A percentile compares a stretch with the other conserved stretches of the same genome.
phyloP scores from a whole-genome alignment of 2,797 vertebrate genomes.

The Liasis olivaceus region DNA sequence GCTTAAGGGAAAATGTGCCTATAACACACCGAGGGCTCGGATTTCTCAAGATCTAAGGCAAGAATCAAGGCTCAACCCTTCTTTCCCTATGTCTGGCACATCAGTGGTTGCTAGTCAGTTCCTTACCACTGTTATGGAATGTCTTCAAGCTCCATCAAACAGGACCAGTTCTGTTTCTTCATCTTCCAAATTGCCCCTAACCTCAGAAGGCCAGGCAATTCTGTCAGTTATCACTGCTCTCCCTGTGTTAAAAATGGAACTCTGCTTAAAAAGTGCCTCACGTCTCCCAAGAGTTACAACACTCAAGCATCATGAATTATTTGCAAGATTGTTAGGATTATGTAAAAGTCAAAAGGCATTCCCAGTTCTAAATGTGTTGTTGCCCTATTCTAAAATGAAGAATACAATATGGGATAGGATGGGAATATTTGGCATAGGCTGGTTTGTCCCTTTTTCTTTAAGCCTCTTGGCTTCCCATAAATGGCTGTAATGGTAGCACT shows the following conservation, averaged over 20 bases:
- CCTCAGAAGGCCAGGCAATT: neutral
- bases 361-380: neutral
- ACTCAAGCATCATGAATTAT: neutral
- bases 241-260: neutral
- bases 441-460: neutral
- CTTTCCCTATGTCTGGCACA: neutral
- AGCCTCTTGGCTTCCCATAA: neutral
- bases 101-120: neutral
- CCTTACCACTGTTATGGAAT: neutral
- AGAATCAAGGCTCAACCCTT: neutral
- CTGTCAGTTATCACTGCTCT: neutral
- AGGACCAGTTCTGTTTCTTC: neutral
- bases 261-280: neutral
- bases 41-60: neutral
- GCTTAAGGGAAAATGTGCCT: neutral
- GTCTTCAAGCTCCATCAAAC: neutral
- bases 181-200: neutral
- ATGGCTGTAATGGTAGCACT: neutral
- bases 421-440: neutral
- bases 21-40: neutral
- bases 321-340: neutral
- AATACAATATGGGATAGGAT: neutral
- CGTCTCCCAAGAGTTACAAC: neutral
- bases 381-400: neutral
- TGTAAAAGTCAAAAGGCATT: neutral